Conservation (phyloP, 2,797 vertebrate species). For the Cuculus canorus region DNA sequence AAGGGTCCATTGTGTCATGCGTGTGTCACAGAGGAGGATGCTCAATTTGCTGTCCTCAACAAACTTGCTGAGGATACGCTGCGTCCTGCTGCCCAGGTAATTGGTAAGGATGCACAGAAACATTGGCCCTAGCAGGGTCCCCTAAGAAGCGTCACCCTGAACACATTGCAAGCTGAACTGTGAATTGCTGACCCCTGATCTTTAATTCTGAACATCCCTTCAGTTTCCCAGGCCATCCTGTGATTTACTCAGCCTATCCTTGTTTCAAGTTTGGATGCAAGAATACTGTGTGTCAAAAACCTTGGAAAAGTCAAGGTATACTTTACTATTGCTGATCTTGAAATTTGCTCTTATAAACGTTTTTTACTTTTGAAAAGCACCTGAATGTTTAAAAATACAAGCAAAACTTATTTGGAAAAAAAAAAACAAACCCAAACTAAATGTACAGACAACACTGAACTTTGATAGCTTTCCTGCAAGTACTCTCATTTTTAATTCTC, state of each 20-base stretch:
- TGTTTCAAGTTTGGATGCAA: not conserved
- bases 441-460: not conserved
- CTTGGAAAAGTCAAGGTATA: not conserved
- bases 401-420: not conserved
- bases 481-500: not conserved
- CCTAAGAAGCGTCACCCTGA: not conserved
- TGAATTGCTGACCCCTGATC: not conserved
- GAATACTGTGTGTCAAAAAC: not conserved
- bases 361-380: not conserved
- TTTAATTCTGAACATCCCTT: not conserved
- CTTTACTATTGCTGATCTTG: not conserved
- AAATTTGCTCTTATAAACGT: not conserved
- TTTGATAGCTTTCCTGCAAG: not conserved
- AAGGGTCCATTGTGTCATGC: not conserved
- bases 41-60: too few species aligned
- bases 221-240: not conserved
- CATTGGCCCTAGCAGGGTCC: rapidly evolving
- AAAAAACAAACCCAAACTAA: not conserved
- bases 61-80: too few species aligned
- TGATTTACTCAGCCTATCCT: not conserved
- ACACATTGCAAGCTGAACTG: not conserved
- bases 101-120: not conserved
- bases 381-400: not conserved
- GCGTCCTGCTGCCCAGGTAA: too few species aligned
- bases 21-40: too few species aligned